These are phyloP conservation scores for Sorex araneus DNA, from an alignment of 2,113 vertebrate species.

Conservation along the genomic window DNA sequence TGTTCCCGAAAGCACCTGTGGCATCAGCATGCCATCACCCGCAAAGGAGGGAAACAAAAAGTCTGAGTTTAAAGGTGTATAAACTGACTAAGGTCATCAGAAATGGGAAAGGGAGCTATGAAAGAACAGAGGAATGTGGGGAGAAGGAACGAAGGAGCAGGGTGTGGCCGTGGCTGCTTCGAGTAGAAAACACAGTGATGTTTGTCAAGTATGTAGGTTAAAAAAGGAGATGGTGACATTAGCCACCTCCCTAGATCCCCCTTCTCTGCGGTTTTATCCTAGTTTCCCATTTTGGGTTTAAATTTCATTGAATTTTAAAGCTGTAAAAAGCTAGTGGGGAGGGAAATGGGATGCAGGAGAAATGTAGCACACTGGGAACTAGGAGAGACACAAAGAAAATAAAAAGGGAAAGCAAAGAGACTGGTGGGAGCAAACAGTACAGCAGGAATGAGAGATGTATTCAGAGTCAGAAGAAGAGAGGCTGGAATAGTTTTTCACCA, in stretches of 20 bases:
- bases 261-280: background rate
- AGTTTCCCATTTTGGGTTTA: background rate
- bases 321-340: background rate
- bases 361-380: background rate
- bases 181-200: background rate
- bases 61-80: background rate
- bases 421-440: too few species aligned
- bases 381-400: background rate
- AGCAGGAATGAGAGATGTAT: background rate
- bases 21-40: background rate
- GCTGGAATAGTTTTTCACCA: background rate
- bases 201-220: background rate
- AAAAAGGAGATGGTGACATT: background rate
- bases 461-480: background rate
- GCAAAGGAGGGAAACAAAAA: constrained; percentile 19
- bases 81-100: background rate
- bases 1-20: background rate
- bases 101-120: background rate
- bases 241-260: background rate
- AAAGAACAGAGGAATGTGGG: background rate
- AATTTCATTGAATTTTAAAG: constrained; percentile 40
- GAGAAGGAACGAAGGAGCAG: accelerated
- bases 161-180: background rate
- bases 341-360: constrained; percentile 34
- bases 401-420: background rate